Base-by-base conservation (phyloP, 2,113 vertebrate genomes). In the Neogale vison region DNA sequence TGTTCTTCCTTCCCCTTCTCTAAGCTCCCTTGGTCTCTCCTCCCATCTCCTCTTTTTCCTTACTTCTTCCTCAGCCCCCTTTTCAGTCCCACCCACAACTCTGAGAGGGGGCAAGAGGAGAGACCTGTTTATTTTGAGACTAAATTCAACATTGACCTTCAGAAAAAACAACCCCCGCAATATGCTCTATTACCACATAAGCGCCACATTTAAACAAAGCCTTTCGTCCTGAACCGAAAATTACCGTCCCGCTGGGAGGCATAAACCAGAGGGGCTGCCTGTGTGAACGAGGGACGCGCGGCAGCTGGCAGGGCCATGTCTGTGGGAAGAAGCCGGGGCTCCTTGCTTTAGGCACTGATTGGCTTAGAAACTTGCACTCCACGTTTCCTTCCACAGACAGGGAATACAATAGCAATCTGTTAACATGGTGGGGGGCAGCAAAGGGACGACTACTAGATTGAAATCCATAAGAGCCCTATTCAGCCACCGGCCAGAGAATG, bases 151-250 rank as follows among this genome's bases (percentile, higher is more conserved):
- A 61, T 79, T 97, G 96, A 95, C 87, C 95, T 92, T 96, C 83
- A 86, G 95, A 95, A 83, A 94, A 97, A 96, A 90, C 80, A 96
- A 72, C 79, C 84, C 65, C 92, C 92, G 90, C 90, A 85, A 80
- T 96, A 79, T 14, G 45, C 96, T 97, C 93, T 96, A 82, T 98
- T 96, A 96, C 97, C 97, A 97, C 95, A 88, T 94, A 95, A 96
- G 96, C 84, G 67, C 93, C 84, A 94, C 95, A 96, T 97, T 96
- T 94, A 97, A 98, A 98, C 98, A 98, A 98, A 98, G 96, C 87
- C 93, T 98, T 97, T 96, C 20, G 90, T 90, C 96, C 96, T 83
- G 93, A 96, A 84, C 92, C 95, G 96, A 96, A 98, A 97, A 95
- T 97, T 97, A 97, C 95, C 39, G 11, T 92, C 97, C 96, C 88